Conservation (phyloP, 2,888 invertebrate genomes). For the Acrobasis consociella region DNA sequence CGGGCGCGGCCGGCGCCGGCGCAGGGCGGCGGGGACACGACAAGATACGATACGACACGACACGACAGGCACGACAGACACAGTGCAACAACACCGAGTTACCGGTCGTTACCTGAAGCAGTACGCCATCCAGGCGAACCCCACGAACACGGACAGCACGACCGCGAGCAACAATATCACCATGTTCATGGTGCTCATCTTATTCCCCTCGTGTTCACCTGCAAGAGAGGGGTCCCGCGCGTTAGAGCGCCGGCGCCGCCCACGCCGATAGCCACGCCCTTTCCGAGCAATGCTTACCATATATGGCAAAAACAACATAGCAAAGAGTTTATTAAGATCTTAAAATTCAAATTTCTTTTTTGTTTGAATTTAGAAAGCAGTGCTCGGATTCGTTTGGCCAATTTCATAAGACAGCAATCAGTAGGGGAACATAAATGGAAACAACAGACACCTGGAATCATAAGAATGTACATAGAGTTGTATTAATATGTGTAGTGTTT, state of each 20-base stretch:
- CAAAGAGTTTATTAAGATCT: not conserved
- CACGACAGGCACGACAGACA: slow-evolving; percentile 70
- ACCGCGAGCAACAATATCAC: slow-evolving; percentile 96
- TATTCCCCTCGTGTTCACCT: slow-evolving; percentile 90
- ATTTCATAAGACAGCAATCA: slow-evolving; percentile 35
- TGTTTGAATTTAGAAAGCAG: slow-evolving; percentile 59
- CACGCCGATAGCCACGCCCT: slow-evolving; percentile 54
- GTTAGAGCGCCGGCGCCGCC: slow-evolving; percentile 79
- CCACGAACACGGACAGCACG: slow-evolving; percentile 97
- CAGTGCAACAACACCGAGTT: slow-evolving; percentile 79
- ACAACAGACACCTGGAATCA: slow-evolving; percentile 71
- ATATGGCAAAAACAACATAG: slow-evolving; percentile 23
- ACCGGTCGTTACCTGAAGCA: slow-evolving; percentile 93
- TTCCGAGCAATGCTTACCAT: slow-evolving; percentile 66
- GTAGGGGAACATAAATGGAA: slow-evolving; percentile 63
- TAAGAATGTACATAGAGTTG: slow-evolving; percentile 43
- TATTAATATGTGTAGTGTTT: slow-evolving; percentile 7
- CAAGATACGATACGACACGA: slow-evolving; percentile 51
- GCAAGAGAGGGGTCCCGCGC: slow-evolving; percentile 82
- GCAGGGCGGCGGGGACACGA: slow-evolving; percentile 55
- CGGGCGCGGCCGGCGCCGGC: slow-evolving; percentile 50
- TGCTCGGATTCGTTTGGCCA: slow-evolving; percentile 71
- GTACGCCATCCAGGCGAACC: slow-evolving; percentile 96
- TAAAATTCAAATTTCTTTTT: not conserved
- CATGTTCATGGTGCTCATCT: slow-evolving; percentile 94